These are phyloP conservation scores for Drosophila subobscura DNA, from an alignment of 1,140 invertebrate genomes.

Conservation along the genomic window DNA sequence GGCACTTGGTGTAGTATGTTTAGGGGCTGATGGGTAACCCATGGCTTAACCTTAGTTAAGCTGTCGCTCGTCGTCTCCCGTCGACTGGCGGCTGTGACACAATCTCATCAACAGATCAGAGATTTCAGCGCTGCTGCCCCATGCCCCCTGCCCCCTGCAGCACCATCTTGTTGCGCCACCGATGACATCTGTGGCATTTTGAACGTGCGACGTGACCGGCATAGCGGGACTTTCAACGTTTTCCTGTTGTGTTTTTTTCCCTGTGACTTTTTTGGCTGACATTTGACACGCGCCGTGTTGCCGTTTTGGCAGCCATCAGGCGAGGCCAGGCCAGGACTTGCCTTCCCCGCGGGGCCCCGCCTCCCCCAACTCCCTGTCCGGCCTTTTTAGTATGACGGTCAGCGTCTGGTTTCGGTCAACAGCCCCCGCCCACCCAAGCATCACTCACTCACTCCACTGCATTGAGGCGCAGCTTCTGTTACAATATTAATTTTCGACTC, in stretches of 20 bases:
- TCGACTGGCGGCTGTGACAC: constrained; percentile 73
- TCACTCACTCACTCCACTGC: too few species aligned
- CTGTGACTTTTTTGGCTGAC: constrained; percentile 61
- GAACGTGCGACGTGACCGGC: constrained; percentile 81
- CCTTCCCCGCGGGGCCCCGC: too few species aligned
- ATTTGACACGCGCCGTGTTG: constrained; percentile 77
- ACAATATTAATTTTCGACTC: constrained; percentile 73
- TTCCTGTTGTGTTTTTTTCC: constrained; percentile 16
- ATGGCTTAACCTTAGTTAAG: constrained; percentile 80
- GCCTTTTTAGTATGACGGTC: constrained; percentile 69
- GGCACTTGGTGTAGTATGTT: not conserved
- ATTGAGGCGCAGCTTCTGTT: constrained; percentile 32
- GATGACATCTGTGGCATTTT: constrained; percentile 82
- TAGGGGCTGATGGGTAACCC: constrained; percentile 33
- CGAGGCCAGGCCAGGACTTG: too few species aligned
- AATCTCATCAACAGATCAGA: constrained; percentile 82
- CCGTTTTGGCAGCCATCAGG: constrained; percentile 8
- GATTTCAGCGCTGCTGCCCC: constrained; percentile 57
- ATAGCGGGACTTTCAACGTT: constrained; percentile 56
- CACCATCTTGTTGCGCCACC: constrained; percentile 66
- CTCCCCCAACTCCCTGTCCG: not conserved
- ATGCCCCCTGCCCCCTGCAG: constrained; percentile 14
- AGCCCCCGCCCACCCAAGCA: not conserved
- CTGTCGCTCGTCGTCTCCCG: constrained; percentile 75
- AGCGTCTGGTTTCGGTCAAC: constrained; percentile 40